These are phyloP conservation scores for Damaliscus lunatus DNA, from an alignment of 2,113 vertebrate species.

Conservation along the genomic window DNA sequence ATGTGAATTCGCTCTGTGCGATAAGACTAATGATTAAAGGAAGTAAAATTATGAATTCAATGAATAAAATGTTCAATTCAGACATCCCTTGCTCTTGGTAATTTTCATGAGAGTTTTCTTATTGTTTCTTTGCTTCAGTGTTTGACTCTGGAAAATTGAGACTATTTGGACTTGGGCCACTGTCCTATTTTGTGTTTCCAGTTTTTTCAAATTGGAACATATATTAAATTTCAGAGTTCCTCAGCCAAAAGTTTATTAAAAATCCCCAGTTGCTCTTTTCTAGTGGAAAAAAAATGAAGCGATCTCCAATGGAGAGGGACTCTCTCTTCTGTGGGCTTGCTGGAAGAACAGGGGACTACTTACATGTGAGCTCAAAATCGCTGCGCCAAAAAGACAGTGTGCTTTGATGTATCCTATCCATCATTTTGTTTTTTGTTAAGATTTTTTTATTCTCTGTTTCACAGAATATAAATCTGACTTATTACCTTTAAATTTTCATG, in stretches of 20 bases:
- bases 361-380: background rate
- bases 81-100: background rate
- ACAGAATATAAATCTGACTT: slow-evolving; percentile 20
- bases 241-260: slow-evolving; percentile 47
- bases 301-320: slow-evolving; percentile 14
- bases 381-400: background rate
- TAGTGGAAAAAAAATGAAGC: slow-evolving; percentile 30
- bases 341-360: background rate
- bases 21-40: background rate
- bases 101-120: slow-evolving; percentile 5
- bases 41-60: background rate
- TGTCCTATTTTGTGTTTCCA: slow-evolving; percentile 45
- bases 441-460: slow-evolving; percentile 53
- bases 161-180: slow-evolving; percentile 28
- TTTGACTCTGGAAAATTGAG: slow-evolving; percentile 24
- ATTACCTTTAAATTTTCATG: slow-evolving; percentile 54
- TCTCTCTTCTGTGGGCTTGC: background rate
- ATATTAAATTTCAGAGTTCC: slow-evolving; percentile 48
- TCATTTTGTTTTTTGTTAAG: slow-evolving; percentile 51
- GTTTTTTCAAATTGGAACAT: slow-evolving; percentile 54
- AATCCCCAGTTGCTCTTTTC: background rate
- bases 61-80: background rate
- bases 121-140: background rate
- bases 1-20: background rate
- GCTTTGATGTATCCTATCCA: slow-evolving; percentile 26